phyloP scores from a whole-genome alignment of 2,113 vertebrate species.

The Hyaena hyaena region DNA sequence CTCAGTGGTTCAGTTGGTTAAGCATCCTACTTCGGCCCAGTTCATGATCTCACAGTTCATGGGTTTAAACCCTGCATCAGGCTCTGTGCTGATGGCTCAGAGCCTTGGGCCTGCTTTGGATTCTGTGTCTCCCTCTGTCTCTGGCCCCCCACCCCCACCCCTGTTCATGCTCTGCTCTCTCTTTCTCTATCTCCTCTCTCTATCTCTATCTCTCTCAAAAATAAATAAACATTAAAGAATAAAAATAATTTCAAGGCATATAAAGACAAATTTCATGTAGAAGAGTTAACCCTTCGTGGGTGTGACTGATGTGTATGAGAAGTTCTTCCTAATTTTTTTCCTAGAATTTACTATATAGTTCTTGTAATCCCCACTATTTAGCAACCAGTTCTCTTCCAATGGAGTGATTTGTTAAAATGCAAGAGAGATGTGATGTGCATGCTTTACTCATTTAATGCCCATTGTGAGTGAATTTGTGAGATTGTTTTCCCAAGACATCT shows the following conservation, averaged over 20 bases:
- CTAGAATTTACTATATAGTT: neutral
- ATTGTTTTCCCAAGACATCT: neutral
- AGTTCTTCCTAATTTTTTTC: conserved; percentile 5
- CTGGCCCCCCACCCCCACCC: no score
- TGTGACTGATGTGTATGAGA: neutral
- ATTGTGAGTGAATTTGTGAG: conserved; percentile 26
- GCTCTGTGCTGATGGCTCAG: no score
- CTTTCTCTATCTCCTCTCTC: no score
- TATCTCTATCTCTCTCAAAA: no score
- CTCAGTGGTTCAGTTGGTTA: no score
- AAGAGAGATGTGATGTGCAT: neutral
- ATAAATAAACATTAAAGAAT: neutral
- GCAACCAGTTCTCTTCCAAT: conserved; percentile 17
- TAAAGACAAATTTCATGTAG: neutral
- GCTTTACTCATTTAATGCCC: neutral
- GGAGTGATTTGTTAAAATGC: conserved; percentile 27
- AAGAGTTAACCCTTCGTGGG: neutral
- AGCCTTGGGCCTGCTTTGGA: no score
- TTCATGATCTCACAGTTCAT: no score
- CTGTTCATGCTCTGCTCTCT: no score
- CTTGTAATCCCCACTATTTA: conserved; percentile 6
- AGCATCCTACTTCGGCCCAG: no score
- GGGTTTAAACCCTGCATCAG: no score
- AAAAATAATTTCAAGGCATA: neutral
- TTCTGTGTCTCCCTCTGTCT: no score